Evolutionary conservation across 92 coral and sea anemone genomes (phyloP).

Genomic region (Umimayanthus chanpuru): DNA sequence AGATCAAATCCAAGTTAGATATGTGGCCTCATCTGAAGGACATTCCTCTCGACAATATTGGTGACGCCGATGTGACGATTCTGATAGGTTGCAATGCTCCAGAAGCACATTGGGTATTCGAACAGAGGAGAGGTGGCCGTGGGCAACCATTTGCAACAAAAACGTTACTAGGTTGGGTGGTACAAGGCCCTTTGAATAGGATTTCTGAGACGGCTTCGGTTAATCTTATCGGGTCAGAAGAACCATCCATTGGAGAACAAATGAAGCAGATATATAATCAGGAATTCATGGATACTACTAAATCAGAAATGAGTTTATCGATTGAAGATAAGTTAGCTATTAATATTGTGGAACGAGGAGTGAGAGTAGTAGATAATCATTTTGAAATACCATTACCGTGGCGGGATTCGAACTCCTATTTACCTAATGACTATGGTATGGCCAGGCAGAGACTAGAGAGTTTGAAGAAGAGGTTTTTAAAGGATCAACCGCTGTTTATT

Average conservation of each 20-base stretch:
- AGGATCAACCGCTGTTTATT: not conserved
- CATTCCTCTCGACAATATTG: too few species aligned
- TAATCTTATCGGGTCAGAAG: not conserved
- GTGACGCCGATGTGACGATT: too few species aligned
- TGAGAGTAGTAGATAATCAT: conserved; percentile 7
- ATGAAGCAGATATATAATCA: conserved; percentile 25
- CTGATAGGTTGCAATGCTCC: too few species aligned
- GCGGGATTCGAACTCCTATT: conserved; percentile 1
- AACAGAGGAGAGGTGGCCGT: conserved; percentile 26
- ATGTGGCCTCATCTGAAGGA: too few species aligned
- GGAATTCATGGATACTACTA: conserved; percentile 28
- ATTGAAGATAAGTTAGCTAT: too few species aligned
- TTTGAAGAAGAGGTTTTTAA: not conserved
- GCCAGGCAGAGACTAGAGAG: conserved; percentile 1
- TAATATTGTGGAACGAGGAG: not conserved
- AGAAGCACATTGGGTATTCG: conserved; percentile 43
- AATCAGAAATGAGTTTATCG: not conserved
- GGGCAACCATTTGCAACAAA: conserved; percentile 31
- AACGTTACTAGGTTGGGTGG: conserved; percentile 30
- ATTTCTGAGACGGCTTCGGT: not conserved
- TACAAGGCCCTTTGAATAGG: conserved; percentile 23
- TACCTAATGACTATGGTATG: conserved; percentile 11
- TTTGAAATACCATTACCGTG: conserved; percentile 26
- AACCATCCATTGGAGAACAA: not conserved
- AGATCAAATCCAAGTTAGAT: too few species aligned